Percentiles rank a stretch among this genome's conserved stretches.
phyloP scores from a whole-genome alignment of 2,797 vertebrate species.

The Gephyroberyx darwinii region DNA sequence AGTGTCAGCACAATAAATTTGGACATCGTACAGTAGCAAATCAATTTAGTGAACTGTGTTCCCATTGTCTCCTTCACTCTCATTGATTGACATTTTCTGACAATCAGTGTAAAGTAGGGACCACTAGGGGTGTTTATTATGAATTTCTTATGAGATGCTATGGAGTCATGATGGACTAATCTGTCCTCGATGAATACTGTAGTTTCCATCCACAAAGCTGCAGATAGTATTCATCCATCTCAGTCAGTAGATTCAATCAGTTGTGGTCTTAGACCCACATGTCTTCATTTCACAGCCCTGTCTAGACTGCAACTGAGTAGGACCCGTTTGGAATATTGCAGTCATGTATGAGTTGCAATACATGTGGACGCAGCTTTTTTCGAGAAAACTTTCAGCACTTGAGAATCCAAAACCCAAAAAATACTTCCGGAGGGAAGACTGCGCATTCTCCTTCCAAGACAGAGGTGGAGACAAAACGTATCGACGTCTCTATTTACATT shows the following conservation, averaged over 20 bases:
- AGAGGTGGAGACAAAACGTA: neutral
- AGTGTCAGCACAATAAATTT: too few species aligned
- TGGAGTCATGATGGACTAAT: conserved; percentile 41
- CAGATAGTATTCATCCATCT: conserved; percentile 63
- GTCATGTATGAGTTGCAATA: conserved; percentile 8
- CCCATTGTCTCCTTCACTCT: neutral
- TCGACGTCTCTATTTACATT: neutral
- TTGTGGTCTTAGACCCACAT: conserved; percentile 45
- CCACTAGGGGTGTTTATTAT: conserved; percentile 5
- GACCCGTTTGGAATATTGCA: conserved; percentile 29
- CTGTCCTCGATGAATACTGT: conserved; percentile 36
- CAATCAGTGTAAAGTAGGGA: neutral
- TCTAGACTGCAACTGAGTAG: conserved; percentile 15
- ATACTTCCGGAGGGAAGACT: neutral
- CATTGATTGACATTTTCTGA: neutral
- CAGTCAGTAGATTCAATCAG: conserved; percentile 63
- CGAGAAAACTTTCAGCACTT: too few species aligned
- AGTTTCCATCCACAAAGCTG: conserved; percentile 55
- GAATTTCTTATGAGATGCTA: conserved; percentile 29
- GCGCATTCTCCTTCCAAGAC: neutral
- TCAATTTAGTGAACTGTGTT: neutral
- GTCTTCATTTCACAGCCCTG: conserved; percentile 46
- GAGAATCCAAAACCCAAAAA: neutral
- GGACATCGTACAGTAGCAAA: neutral
- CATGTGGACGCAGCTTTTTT: conserved; percentile 18